Base-by-base conservation (phyloP, 2,888 invertebrate genomes). In the Watsonalla binaria region DNA sequence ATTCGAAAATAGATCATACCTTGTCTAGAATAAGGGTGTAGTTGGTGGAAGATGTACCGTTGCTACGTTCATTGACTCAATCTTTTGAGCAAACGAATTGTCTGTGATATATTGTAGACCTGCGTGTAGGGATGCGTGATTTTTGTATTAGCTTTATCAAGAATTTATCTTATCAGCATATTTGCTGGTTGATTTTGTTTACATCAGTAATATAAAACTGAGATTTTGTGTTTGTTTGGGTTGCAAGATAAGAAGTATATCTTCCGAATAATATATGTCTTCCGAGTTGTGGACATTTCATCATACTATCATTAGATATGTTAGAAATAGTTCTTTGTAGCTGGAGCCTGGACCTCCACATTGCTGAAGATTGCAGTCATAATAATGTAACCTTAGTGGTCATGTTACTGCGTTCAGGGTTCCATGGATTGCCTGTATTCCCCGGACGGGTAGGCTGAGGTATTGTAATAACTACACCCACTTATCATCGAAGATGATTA, bases 21-120 rank as follows among this genome's bases (percentile, higher is more conserved):
- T 0, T 11, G 5, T n/a, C 0, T 11, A 5, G 42, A 15, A 39
- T 49, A 63, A 48, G 52, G 46, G 24, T 45, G 13, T 11, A 5
- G 0, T 0, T 0, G 45, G n/a, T 8, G 39, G 65, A 9, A 50
- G 13, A 52, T 8, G 5, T 48, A 63, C 45, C 2, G 57, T 65
- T 57, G 75, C 47, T 53, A 33, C 54, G 62, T 65, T 75, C 75
- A 74, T 75, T 74, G 75, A 70, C 68, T 75, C 75, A 75, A 75
- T 75, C 72, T 75, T 74, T 75, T 75, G 68, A 65, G 66, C 75
- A 75, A 75, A 75, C 73, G 73, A 67, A 69, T 66, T 65, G 70
- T 59, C 60, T 57, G 24, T 24, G 59, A 51, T 60, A 66, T 65
- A 65, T 61, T 51, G 56, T 60, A 48, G 52, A 54, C 52, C 58